A percentile compares a stretch with the other conserved stretches of the same genome.
Evolutionary conservation across 2,888 invertebrate species (phyloP).

Genomic region (Sesamia inferens): DNA sequence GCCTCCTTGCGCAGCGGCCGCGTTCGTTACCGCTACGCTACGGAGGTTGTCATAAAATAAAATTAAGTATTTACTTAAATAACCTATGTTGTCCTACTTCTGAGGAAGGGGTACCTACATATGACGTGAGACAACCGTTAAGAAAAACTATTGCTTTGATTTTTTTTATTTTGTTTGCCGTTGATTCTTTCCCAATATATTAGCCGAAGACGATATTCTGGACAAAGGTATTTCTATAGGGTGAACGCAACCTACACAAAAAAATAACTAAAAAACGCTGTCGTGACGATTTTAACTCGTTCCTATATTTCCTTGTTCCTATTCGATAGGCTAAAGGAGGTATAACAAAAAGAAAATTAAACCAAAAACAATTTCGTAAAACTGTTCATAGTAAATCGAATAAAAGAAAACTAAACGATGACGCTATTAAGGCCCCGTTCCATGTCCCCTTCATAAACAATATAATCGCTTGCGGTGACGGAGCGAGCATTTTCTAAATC

Average conservation of each 20-base stretch:
- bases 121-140: neutral
- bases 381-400: conserved; percentile 61
- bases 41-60: too few species aligned
- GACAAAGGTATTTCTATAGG: neutral
- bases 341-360: neutral
- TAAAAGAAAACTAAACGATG: conserved; percentile 79
- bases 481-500: conserved; percentile 84
- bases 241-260: neutral
- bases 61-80: neutral
- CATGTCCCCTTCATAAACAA: conserved; percentile 77
- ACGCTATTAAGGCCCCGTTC: conserved; percentile 74
- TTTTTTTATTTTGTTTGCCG: too few species aligned
- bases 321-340: neutral
- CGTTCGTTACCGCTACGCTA: too few species aligned
- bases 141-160: neutral
- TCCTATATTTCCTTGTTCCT: too few species aligned
- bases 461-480: conserved; percentile 88
- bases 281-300: neutral
- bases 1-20: too few species aligned
- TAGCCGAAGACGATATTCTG: neutral
- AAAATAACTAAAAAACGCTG: neutral
- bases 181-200: neutral
- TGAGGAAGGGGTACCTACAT: neutral
- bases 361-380: conserved; percentile 14
- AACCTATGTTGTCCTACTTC: neutral